Base-by-base conservation (phyloP, 2,888 invertebrate genomes). In the Caenorhabditis uteleia region DNA sequence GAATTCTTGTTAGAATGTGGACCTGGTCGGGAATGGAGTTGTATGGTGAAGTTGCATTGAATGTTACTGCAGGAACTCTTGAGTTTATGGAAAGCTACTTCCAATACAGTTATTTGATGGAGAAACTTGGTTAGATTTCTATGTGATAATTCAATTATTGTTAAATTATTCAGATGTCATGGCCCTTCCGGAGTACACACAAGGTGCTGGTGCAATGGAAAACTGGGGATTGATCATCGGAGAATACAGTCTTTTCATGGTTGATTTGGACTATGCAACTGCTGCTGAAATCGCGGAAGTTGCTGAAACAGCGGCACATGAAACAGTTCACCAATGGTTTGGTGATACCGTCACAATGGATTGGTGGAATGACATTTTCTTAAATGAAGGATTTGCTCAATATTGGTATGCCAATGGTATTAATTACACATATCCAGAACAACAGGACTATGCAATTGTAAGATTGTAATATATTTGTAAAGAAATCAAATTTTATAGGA, bases 61-160 rank as follows among this genome's bases (percentile, higher is more conserved):
- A 76, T 49, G 57, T 58, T 26, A 66, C 26, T 29, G 68, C 36
- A 44, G 78, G 67, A 39, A 67, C 67, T 10, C 47, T 80, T 8
- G 90, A 91, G 75, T 89, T 88, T 83, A 91, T 89, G 78, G 88
- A 90, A 49, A 88, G 88, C 51, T 91, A 91, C 82, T 88, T 91
- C 77, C 85, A 90, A 90, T 90, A 23, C 27, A 14, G 29, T 20
- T 62, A 84, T 85, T 85, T 51, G 18, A 42, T 60, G 18, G 20
- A 20, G 1, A 59, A 59, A 27, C 47, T 65, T 18, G 53, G 54
- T 54, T 8, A 44, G 33, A 26, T n/a, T 20, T 16, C 5, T n/a
- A n/a, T 23, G 7, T 12, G 20, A 40, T 7, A 40, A 21, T 33
- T 29, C n/a, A 14, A 1, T 27, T 1, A 23, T 10, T 23, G 2